Base-by-base conservation (phyloP, 1,140 invertebrate genomes). In the Ips typographus region DNA sequence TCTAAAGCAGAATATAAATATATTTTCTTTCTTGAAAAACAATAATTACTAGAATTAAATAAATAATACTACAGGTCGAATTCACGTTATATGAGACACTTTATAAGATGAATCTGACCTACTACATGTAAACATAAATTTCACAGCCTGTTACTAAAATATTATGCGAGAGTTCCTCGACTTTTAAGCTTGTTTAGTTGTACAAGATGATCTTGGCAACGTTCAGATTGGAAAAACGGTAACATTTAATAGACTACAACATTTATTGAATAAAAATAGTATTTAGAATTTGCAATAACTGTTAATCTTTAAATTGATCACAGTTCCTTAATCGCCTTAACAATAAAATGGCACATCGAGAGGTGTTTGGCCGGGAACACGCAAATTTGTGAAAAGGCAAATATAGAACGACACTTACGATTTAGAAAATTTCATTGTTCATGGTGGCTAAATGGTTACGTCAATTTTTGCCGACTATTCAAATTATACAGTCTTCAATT, bases 141-240 rank as follows among this genome's bases (percentile, higher is more conserved):
- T 71, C 70, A 71, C 70, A 71, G 70, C 70, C 70, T 67, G 69
- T 71, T 71, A 65, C 64, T 66, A 62, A 71, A 71, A 70, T 70
- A 70, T 52, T 65, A 44, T 2, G 64, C 8, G 68, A 52, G 57
- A 66, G 22, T 8, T 40, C 37, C 8, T 43, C n/a, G 37, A 65
- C 60, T 55, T 44, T 62, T 6, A 59, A 68, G 44, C 55, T 62
- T 68, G 59, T 57, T 68, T 62, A 68, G 66, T 62, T 68, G n/a
- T 61, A 62, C 52, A 70, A 63, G 53, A 69, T 49, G 4, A 36
- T 44, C 42, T 68, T 43, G 47, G 58, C 56, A 60, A 68, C 53
- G 36, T 40, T 51, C 40, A 67, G 43, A 22, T 59, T 59, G n/a
- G 6, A 56, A 63, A 55, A 64, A 64, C 55, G 44, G 44, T 70